Conservation (phyloP, 2,888 invertebrate species). For the Watsonalla binaria region DNA sequence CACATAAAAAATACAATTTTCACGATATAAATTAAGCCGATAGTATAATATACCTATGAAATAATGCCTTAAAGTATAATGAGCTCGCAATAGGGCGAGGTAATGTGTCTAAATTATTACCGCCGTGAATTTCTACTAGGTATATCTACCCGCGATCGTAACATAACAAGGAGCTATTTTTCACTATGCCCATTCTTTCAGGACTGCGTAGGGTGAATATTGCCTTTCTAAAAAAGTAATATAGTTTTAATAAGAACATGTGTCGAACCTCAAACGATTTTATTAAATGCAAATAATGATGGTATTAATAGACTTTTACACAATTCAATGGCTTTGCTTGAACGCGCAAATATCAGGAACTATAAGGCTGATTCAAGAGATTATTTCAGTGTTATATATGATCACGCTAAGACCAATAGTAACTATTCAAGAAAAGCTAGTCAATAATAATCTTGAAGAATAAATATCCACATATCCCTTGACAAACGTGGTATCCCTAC, state of each 20-base stretch:
- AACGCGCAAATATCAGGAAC: too few species aligned
- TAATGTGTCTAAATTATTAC: conserved; percentile 18
- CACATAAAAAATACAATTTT: background rate
- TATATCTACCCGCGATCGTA: conserved; percentile 22
- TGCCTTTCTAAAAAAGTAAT: background rate
- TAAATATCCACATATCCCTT: too few species aligned
- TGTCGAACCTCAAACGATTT: too few species aligned
- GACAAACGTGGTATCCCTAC: conserved; percentile 16
- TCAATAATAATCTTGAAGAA: too few species aligned
- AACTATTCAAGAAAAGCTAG: too few species aligned
- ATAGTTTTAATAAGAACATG: background rate
- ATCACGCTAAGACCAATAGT: too few species aligned
- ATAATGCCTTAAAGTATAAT: conserved; percentile 1
- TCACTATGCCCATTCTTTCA: conserved; percentile 47
- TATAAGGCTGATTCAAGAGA: too few species aligned
- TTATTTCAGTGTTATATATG: too few species aligned
- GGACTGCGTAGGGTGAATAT: conserved; percentile 21
- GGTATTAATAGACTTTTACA: too few species aligned
- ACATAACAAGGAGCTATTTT: conserved; percentile 54
- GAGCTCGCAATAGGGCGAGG: conserved; percentile 1
- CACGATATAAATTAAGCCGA: background rate
- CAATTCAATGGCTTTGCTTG: too few species aligned
- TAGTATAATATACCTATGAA: background rate
- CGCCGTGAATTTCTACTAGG: conserved; percentile 15
- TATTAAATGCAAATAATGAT: too few species aligned